phyloP scores from a whole-genome alignment of 2,113 vertebrate genomes.

The Boleophthalmus pectinirostris region DNA sequence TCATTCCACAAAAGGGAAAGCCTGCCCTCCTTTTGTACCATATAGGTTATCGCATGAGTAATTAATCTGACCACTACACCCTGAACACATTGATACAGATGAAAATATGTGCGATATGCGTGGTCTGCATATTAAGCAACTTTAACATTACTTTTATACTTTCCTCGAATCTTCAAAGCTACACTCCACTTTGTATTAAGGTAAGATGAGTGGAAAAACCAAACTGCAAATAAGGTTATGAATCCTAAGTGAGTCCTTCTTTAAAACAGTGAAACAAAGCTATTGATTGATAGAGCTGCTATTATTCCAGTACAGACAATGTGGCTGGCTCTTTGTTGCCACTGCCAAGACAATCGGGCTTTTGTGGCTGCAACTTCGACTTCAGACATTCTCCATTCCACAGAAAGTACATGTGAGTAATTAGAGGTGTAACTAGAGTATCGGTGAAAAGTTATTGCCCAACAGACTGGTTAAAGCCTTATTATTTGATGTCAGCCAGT shows the following conservation, averaged over 20 bases:
- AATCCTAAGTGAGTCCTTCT: slow-evolving; percentile 68
- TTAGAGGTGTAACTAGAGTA: slow-evolving; percentile 39
- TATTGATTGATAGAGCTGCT: slow-evolving; percentile 69
- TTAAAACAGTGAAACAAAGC: slow-evolving; percentile 70
- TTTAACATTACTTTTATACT: slow-evolving; percentile 36
- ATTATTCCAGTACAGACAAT: slow-evolving; percentile 71
- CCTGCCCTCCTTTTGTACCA: slow-evolving; percentile 12
- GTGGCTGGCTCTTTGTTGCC: slow-evolving; percentile 32
- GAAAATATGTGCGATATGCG: not conserved
- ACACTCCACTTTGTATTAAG: slow-evolving; percentile 39
- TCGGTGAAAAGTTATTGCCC: slow-evolving; percentile 3
- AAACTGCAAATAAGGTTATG: slow-evolving; percentile 65
- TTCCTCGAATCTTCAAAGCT: slow-evolving; percentile 25
- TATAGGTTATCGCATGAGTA: slow-evolving; percentile 1
- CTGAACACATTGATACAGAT: slow-evolving; percentile 1
- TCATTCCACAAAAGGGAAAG: slow-evolving; percentile 14
- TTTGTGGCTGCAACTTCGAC: slow-evolving; percentile 41
- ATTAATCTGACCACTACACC: slow-evolving; percentile 1
- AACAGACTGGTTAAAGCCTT: slow-evolving; percentile 4
- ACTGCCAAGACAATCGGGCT: slow-evolving; percentile 54
- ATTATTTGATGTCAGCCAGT: not conserved
- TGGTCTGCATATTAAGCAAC: slow-evolving; percentile 4
- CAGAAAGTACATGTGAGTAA: slow-evolving; percentile 19
- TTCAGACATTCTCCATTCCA: slow-evolving; percentile 15
- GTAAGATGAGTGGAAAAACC: slow-evolving; percentile 36